Evolutionary conservation across 2,888 invertebrate species (phyloP), one percentile per base, ranked within the genome.

Genomic region (Erpobdella octoculata): DNA sequence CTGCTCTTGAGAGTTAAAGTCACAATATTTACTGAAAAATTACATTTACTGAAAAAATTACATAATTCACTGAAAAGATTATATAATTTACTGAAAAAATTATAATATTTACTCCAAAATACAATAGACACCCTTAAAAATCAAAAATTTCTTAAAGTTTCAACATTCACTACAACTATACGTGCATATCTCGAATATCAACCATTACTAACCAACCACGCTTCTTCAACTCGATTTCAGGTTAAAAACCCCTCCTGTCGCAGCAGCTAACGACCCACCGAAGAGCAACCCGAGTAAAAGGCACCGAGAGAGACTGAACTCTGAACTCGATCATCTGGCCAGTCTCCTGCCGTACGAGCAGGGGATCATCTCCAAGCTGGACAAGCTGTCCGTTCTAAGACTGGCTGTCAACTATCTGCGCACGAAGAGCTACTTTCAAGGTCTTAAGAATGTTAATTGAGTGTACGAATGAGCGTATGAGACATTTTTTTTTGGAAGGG

Each of bases 371-470:
- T 93, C 93, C 84, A 97, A 98, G 86, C 87, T 98, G 83, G 98
- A 98, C 87, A 89, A 98, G 80, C 89, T 98, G 78, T 96, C 95
- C 83, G 97, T 98, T 80, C 88, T 98, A 79, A 88, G 98, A 82
- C 89, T 99, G 76, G 94, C 95, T 71, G 98, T 98, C 85, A 94
- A 94, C 87, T 99, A 96, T 85, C 88, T 98, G 79, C 71, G 97
- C 80, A 97, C 95, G 81, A 98, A 98, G 87, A 94, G 95, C 86
- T 98, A 97, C 87, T 98, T 98, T 86, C 95, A 96, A 91, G 94
- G 97, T 97, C 85, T 21, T 41, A 28, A 41, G 67, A 25, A n/a
- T n/a, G n/a, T n/a, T n/a, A n/a, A n/a, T n/a, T n/a, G n/a, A n/a
- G 21, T 48, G 21, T n/a, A n/a, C n/a, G n/a, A n/a, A n/a, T n/a